These are phyloP conservation scores for Fukomys damarensis DNA, from an alignment of 2,113 vertebrate species.

Conservation along the genomic window DNA sequence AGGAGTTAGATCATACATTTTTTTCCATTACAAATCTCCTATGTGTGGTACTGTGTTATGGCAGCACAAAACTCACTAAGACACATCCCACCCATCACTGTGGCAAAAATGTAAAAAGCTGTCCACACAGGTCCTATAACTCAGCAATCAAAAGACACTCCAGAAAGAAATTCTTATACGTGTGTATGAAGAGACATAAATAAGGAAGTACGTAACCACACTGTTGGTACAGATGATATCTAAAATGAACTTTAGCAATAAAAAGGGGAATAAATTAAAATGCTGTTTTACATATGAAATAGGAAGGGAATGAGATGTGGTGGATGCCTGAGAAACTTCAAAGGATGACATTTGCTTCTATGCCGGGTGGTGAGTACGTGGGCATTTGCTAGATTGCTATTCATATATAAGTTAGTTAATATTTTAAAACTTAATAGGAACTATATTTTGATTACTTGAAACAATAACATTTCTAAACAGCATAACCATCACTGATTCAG, in stretches of 20 bases:
- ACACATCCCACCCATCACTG: not conserved
- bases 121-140: not conserved
- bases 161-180: not conserved
- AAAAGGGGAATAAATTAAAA: constrained; percentile 10
- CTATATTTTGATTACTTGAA: not conserved
- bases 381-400: not conserved
- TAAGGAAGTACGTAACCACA: not conserved
- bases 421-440: not conserved
- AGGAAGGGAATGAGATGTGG: not conserved
- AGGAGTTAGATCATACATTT: not conserved
- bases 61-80: not conserved
- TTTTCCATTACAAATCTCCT: not conserved
- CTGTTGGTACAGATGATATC: not conserved
- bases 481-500: not conserved
- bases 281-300: not conserved
- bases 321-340: not conserved
- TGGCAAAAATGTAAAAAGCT: not conserved
- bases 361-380: not conserved
- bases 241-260: not conserved
- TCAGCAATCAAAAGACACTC: not conserved
- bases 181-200: not conserved
- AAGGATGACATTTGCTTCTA: not conserved
- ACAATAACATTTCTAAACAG: not conserved
- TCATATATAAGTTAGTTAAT: not conserved
- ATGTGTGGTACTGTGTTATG: not conserved